Base-by-base conservation (phyloP, 1,140 invertebrate species). In the Monochamus saltuarius region DNA sequence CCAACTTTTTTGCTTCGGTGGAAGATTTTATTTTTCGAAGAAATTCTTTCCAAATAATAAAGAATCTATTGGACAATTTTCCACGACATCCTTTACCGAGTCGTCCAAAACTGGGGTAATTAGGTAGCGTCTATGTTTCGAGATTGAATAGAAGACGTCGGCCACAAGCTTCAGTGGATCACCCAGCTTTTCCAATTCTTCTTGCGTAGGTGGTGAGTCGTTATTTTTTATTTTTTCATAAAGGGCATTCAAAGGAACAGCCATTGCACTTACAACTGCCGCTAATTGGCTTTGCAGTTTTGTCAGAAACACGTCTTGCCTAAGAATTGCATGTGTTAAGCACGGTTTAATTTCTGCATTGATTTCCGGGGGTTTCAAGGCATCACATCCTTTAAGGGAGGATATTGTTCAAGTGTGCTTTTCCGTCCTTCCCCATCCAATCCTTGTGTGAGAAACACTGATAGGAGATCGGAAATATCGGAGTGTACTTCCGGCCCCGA, bases 11-110 rank as follows among this genome's bases (percentile, higher is more conserved):
- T 35, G 19, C 51, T 1, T 11, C 13, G 29, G 13, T 19, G 13
- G 14, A 17, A 50, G 47, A 29, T 54, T 54, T 56, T 46, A 56
- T 8, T 16, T 46, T 56, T 56, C 54, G 8, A 17, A 8, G 17
- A 56, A 56, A 38, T 43, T 29, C 13, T 29, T 2, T 29, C 54
- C 54, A 49, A 47, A 47, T 16, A 56, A 22, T 7, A 35, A 53
- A 14, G 35, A 14, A 39, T 40, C 51, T n/a, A 37, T 53, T 36
- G 22, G 2, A 13, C 51, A 53, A 11, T 35, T 39, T 35, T 13
- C n/a, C 13, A 10, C 9, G n/a, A 43, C 9, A 2, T 4, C 17
- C 13, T n/a, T 14, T 43, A 14, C 14, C n/a, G 39, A n/a, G 40
- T 43, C 13, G 6, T 43, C 17, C 2, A 43, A 17, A 17, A 8